Conservation (phyloP, 2,113 vertebrate species). For the Lagenorhynchus albirostris region DNA sequence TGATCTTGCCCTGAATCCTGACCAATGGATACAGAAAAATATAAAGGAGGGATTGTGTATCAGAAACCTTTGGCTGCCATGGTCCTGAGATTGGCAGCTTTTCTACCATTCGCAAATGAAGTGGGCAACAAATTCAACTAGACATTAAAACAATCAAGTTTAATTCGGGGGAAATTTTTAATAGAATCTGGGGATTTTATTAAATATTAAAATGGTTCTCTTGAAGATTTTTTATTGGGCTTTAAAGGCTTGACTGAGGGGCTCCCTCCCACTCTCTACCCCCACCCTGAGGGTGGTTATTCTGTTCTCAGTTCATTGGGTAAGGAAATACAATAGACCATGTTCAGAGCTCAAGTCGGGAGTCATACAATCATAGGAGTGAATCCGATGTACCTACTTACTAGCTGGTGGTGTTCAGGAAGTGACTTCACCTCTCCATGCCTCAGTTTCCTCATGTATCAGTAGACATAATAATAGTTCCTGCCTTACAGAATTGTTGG, state of each 20-base stretch:
- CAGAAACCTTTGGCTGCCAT: background rate
- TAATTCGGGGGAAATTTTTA: background rate
- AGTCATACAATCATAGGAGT: background rate
- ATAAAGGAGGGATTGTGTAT: background rate
- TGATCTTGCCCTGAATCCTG: background rate
- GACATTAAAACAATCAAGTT: background rate
- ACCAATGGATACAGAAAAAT: background rate
- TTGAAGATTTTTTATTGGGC: background rate
- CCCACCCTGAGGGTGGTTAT: background rate
- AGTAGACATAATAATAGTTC: background rate
- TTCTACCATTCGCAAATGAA: background rate
- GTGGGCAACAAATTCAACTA: background rate
- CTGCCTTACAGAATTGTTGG: background rate
- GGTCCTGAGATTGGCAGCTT: background rate
- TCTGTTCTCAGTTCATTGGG: background rate
- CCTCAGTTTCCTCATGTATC: background rate
- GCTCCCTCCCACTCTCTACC: background rate
- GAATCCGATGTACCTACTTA: background rate
- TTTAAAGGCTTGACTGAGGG: background rate
- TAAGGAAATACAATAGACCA: background rate
- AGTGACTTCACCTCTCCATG: background rate
- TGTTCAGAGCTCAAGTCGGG: background rate
- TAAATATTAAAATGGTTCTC: background rate
- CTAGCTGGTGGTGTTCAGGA: background rate
- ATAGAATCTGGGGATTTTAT: constrained; percentile 18